These are phyloP conservation scores for Leuciscus idus DNA, from an alignment of 2,113 vertebrate species.

Conservation along the genomic window DNA sequence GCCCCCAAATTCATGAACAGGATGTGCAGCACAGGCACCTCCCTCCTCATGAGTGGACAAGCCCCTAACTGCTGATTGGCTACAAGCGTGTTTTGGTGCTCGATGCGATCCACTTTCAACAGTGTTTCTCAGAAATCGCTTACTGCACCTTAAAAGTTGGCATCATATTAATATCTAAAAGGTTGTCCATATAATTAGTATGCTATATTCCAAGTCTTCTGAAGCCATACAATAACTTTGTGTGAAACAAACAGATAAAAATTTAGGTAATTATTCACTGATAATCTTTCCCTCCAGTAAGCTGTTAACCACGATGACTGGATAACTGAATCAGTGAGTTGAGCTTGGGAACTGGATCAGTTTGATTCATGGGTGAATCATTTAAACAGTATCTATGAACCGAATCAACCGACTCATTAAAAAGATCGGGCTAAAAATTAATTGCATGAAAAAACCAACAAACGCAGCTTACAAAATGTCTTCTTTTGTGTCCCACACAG, in stretches of 20 bases:
- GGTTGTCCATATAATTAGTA: background rate
- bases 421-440: background rate
- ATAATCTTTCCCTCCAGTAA: background rate
- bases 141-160: background rate
- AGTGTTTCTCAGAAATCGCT: no score
- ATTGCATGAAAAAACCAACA: background rate
- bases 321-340: background rate
- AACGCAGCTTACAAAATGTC: background rate
- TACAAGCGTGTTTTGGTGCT: no score
- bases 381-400: background rate
- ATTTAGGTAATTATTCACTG: background rate
- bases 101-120: no score
- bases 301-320: background rate
- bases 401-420: background rate
- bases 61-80: no score
- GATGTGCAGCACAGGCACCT: no score
- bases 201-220: background rate
- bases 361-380: background rate
- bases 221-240: background rate
- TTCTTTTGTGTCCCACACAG: background rate
- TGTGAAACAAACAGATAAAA: background rate
- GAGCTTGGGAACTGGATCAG: background rate
- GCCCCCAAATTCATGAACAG: no score
- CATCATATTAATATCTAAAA: background rate
- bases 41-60: no score